Evolutionary conservation across 2,797 vertebrate genomes (phyloP).

Genomic region (Myotis planiceps): DNA sequence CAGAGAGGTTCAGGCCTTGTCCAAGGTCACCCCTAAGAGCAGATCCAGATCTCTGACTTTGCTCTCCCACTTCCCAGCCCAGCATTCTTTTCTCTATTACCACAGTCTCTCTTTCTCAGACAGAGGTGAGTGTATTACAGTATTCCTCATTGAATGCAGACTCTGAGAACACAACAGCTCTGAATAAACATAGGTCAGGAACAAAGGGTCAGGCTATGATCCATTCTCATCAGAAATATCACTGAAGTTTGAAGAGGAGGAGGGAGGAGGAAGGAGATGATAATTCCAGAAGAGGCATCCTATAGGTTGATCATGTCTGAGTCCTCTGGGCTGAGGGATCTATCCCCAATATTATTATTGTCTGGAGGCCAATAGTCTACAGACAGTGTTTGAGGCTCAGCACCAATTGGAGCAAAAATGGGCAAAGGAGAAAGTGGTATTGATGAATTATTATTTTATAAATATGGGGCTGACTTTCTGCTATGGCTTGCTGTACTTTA

Average conservation of each 20-base stretch:
- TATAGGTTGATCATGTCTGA: background rate
- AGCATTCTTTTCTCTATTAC: background rate
- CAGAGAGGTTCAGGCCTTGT: background rate
- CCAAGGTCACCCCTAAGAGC: background rate
- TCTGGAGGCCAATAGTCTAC: background rate
- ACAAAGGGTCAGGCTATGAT: background rate
- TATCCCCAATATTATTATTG: background rate
- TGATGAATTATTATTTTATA: background rate
- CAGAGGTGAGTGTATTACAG: background rate
- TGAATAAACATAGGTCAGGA: constrained; percentile 20
- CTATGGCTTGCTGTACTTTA: background rate
- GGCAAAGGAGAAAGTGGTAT: background rate
- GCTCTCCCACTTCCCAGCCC: background rate
- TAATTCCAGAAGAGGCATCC: background rate
- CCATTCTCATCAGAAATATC: background rate
- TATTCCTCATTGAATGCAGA: background rate
- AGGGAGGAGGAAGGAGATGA: background rate
- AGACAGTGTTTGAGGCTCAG: background rate
- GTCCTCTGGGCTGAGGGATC: background rate
- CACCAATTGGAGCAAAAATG: background rate
- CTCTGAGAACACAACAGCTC: background rate
- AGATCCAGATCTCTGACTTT: background rate
- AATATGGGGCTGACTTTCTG: background rate
- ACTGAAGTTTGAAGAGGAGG: background rate
- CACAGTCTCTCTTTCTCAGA: background rate